These are phyloP conservation scores for Budorcas taxicolor DNA, from an alignment of 2,113 vertebrate species.

Conservation along the genomic window DNA sequence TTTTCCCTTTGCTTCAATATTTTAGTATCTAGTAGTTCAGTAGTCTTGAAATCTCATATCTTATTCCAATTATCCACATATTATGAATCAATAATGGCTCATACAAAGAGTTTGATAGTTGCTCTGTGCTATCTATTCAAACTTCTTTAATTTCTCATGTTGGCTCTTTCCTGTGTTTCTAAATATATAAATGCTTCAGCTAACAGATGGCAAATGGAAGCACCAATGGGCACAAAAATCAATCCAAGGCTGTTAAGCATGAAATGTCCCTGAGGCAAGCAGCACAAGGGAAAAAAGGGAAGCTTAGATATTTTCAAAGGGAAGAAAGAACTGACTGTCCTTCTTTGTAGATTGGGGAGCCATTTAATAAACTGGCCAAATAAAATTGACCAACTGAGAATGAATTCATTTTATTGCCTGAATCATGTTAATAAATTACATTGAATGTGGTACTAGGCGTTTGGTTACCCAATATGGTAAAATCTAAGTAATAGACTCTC, in stretches of 20 bases:
- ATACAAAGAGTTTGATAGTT: background rate
- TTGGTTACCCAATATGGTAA: background rate
- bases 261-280: constrained; percentile 23
- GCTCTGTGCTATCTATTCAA: background rate
- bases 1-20: background rate
- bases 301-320: background rate
- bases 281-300: constrained; percentile 22
- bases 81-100: background rate
- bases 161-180: background rate
- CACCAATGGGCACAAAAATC: constrained; percentile 48
- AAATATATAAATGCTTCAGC: constrained; percentile 18
- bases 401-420: constrained; percentile 11
- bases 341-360: background rate
- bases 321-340: background rate
- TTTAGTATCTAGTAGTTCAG: background rate
- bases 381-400: constrained; percentile 13
- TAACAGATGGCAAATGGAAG: constrained; percentile 63
- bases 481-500: background rate
- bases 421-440: background rate
- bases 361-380: background rate
- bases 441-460: background rate
- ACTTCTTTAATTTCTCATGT: background rate
- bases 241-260: constrained; percentile 49
- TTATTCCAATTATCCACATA: background rate
- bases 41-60: background rate